A percentile compares a stretch with the other conserved stretches of the same genome.
Evolutionary conservation across 92 coral and sea anemone species (phyloP).

Genomic region (Epizoanthus scotinus): DNA sequence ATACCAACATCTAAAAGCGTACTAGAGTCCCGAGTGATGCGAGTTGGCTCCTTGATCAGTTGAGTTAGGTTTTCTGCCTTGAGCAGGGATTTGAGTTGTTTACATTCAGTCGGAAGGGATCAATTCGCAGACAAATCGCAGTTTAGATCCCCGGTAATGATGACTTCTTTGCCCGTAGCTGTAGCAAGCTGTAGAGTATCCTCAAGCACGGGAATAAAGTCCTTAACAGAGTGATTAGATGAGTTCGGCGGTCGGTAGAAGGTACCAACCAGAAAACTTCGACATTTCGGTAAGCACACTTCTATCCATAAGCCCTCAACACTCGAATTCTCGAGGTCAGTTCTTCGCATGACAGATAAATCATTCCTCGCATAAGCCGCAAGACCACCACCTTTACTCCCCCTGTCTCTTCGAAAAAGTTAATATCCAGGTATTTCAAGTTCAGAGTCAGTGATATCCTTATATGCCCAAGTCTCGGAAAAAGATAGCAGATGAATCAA

Average conservation of each 20-base stretch:
- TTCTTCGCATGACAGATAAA: conserved; percentile 18
- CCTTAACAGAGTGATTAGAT: conserved; percentile 36
- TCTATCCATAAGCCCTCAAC: conserved; percentile 36
- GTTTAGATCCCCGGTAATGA: conserved; percentile 42
- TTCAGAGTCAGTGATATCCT: conserved; percentile 37
- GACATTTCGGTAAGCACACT: conserved; percentile 34
- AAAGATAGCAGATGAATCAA: conserved; percentile 34
- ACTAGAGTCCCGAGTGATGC: conserved; percentile 1
- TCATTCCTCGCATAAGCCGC: conserved; percentile 39
- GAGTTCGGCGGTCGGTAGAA: conserved; percentile 48
- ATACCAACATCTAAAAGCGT: neutral
- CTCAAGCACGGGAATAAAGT: conserved; percentile 34
- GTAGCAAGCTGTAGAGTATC: conserved; percentile 29
- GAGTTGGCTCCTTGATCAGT: conserved; percentile 19
- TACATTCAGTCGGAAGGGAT: conserved; percentile 25
- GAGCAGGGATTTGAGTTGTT: conserved; percentile 40
- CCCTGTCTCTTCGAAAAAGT: conserved; percentile 32
- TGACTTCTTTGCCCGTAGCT: conserved; percentile 37
- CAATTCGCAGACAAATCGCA: conserved; percentile 15
- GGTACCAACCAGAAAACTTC: conserved; percentile 40
- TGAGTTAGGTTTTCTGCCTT: conserved; percentile 27
- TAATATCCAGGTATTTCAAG: conserved; percentile 45
- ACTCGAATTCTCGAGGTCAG: conserved; percentile 24
- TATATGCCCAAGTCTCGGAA: conserved; percentile 46
- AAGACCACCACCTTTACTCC: conserved; percentile 39